phyloP scores from a whole-genome alignment of 2,888 invertebrate species.

The Balanococcus diminutus region DNA sequence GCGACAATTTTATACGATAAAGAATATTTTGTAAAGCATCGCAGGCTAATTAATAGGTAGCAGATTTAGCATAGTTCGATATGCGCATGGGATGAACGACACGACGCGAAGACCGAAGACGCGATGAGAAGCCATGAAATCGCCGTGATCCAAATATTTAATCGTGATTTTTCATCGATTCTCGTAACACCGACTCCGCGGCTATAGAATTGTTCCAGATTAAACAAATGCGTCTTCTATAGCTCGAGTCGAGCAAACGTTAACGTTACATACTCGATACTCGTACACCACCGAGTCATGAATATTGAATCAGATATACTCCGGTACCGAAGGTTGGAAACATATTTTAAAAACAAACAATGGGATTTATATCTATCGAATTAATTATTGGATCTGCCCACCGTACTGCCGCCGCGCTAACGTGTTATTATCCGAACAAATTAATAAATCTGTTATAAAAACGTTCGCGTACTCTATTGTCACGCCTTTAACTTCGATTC shows the following conservation, averaged over 20 bases:
- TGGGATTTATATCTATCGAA: conserved; percentile 53
- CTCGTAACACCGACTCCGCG: not conserved
- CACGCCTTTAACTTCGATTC: conserved; percentile 45
- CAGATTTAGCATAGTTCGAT: no score
- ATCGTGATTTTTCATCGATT: conserved; percentile 35
- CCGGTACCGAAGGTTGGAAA: conserved; percentile 22
- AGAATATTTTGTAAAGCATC: not conserved
- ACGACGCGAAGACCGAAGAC: not conserved
- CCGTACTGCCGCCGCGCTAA: conserved; percentile 44
- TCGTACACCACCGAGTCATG: conserved; percentile 43
- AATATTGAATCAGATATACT: conserved; percentile 46
- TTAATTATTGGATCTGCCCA: conserved; percentile 54
- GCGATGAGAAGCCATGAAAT: not conserved
- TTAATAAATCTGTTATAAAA: conserved; percentile 51
- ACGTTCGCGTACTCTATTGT: conserved; percentile 46
- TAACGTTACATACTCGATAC: not conserved
- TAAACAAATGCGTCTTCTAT: conserved; percentile 9
- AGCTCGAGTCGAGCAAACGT: not conserved
- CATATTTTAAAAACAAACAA: conserved; percentile 52
- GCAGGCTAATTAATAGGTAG: not conserved
- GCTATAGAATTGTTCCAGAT: conserved; percentile 36
- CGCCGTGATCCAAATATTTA: conserved; percentile 42
- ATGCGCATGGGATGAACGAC: not conserved
- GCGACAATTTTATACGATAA: not conserved
- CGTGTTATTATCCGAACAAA: conserved; percentile 51